These are phyloP conservation scores for Cariama cristata DNA, from an alignment of 2,113 vertebrate species.

Conservation along the genomic window DNA sequence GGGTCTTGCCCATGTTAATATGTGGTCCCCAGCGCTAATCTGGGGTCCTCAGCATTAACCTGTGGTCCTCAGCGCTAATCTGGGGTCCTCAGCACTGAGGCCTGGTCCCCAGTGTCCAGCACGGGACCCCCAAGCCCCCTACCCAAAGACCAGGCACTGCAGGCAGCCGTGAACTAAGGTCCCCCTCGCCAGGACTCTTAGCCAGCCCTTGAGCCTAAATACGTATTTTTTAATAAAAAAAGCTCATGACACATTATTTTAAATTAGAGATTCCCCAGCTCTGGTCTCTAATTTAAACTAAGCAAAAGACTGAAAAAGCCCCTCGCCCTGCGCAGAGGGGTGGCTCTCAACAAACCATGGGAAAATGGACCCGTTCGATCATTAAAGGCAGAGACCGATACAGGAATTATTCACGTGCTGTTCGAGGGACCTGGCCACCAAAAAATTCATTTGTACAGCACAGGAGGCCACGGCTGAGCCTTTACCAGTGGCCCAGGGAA, in stretches of 20 bases:
- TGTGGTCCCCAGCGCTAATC: neutral
- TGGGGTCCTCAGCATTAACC: neutral
- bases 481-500: neutral
- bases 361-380: neutral
- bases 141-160: neutral
- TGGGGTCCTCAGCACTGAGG: neutral
- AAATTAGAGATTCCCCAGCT: neutral
- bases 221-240: fast-evolving
- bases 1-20: neutral
- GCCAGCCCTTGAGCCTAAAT: neutral
- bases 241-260: neutral
- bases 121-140: fast-evolving
- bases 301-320: neutral
- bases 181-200: neutral
- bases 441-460: neutral
- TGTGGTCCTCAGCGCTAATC: neutral
- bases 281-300: neutral
- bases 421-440: neutral
- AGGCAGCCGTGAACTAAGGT: neutral
- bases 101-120: neutral
- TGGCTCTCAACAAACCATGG: neutral
- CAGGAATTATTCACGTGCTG: neutral
- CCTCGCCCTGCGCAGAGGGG: neutral
- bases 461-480: neutral
- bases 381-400: neutral